Evolutionary conservation across 2,113 vertebrate species (phyloP).

Genomic region (Taurulus bubalis): DNA sequence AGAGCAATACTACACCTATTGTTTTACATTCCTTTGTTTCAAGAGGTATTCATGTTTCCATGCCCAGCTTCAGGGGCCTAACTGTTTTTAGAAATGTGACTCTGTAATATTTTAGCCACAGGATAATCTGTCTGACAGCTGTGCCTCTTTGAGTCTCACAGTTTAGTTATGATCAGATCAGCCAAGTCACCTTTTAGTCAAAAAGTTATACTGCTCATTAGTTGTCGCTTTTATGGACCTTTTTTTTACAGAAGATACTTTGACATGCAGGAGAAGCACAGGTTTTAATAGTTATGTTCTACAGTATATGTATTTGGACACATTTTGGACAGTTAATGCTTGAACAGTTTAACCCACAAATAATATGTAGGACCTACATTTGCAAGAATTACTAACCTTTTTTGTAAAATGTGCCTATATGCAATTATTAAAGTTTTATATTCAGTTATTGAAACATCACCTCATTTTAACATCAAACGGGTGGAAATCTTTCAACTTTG

Average conservation of each 20-base stretch:
- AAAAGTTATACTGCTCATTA: neutral
- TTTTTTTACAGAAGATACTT: neutral
- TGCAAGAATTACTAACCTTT: constrained; percentile 28
- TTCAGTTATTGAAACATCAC: neutral
- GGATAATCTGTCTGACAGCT: neutral
- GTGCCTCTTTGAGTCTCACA: neutral
- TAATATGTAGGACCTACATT: constrained; percentile 17
- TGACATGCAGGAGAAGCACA: neutral
- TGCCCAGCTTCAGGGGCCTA: neutral
- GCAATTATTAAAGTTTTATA: constrained; percentile 55
- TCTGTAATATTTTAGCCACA: neutral
- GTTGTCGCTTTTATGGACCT: neutral
- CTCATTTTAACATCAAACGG: neutral
- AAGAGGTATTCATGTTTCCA: neutral
- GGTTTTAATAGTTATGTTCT: neutral
- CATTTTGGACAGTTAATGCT: neutral
- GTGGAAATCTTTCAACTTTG: neutral
- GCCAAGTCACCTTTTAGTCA: neutral
- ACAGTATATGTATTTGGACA: neutral
- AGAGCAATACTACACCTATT: neutral
- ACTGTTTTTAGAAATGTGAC: neutral
- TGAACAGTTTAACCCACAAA: neutral
- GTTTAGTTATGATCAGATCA: neutral
- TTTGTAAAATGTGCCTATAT: constrained; percentile 15
- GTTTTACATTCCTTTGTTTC: neutral